phyloP scores from a whole-genome alignment of 2,888 invertebrate species.

The Parascotia fuliginaria region DNA sequence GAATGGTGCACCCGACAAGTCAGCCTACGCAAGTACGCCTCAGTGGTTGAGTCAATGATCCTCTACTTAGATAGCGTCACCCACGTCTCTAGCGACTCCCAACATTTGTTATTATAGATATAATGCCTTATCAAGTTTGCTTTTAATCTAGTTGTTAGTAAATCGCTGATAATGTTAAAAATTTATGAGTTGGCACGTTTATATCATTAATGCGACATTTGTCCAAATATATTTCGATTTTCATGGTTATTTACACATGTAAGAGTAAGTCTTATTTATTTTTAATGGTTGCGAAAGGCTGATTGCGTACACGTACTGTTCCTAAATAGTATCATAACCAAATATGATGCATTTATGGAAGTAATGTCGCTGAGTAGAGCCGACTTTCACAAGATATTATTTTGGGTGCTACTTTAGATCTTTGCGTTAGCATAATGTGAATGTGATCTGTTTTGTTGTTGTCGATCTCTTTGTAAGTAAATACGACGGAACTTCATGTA shows the following conservation, averaged over 20 bases:
- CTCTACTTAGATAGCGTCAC: conserved; percentile 47
- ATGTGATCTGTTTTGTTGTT: conserved; percentile 50
- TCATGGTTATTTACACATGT: not conserved
- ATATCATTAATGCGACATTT: not conserved
- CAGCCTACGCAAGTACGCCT: conserved; percentile 53
- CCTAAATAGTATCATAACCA: conserved; percentile 13
- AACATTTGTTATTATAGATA: conserved; percentile 37
- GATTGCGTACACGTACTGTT: conserved; percentile 14
- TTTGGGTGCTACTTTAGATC: conserved; percentile 15
- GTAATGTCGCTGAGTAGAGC: conserved; percentile 19
- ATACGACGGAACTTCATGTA: conserved; percentile 36
- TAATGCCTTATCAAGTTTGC: conserved; percentile 2
- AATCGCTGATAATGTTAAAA: not conserved
- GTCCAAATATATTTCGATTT: not conserved
- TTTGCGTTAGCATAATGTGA: conserved; percentile 45
- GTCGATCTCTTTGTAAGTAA: conserved; percentile 53
- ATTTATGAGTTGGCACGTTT: not conserved
- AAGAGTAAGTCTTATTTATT: not conserved
- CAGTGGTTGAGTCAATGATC: conserved; percentile 63
- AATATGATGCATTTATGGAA: conserved; percentile 14
- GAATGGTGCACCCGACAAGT: conserved; percentile 43
- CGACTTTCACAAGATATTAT: conserved; percentile 26
- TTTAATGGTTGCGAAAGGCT: not conserved
- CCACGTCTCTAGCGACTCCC: conserved; percentile 45
- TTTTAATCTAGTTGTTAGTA: not conserved